phyloP scores from a whole-genome alignment of 2,113 vertebrate genomes.

The Gymnogyps californianus region DNA sequence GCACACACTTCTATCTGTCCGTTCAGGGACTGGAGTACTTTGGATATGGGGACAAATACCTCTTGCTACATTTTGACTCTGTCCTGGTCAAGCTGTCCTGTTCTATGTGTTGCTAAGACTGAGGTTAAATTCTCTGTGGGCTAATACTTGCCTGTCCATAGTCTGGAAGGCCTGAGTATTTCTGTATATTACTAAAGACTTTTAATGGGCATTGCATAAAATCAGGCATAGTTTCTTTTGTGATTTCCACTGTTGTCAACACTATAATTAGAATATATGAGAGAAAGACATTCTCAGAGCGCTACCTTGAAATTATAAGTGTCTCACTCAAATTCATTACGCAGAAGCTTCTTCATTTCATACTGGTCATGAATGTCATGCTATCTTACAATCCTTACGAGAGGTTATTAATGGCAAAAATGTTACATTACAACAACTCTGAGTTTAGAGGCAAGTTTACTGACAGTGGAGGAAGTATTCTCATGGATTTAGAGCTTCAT shows the following conservation, averaged over 20 bases:
- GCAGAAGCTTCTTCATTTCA: neutral
- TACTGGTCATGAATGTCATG: neutral
- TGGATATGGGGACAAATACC: neutral
- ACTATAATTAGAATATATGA: neutral
- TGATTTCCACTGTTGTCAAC: neutral
- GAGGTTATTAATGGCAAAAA: neutral
- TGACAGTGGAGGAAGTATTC: neutral
- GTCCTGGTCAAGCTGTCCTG: neutral
- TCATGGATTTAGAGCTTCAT: neutral
- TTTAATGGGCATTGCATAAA: neutral
- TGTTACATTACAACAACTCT: neutral
- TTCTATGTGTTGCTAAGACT: neutral
- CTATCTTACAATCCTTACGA: neutral
- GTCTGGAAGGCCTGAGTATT: neutral
- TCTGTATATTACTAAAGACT: neutral
- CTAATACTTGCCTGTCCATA: neutral
- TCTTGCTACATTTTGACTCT: neutral
- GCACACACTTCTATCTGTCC: neutral
- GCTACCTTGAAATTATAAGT: neutral
- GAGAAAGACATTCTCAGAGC: neutral
- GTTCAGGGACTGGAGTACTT: neutral
- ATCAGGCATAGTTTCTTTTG: neutral
- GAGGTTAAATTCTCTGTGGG: neutral
- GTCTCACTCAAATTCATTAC: neutral
- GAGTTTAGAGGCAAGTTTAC: neutral